Conservation (phyloP, 2,888 invertebrate genomes). For the Yponomeuta evonymella region DNA sequence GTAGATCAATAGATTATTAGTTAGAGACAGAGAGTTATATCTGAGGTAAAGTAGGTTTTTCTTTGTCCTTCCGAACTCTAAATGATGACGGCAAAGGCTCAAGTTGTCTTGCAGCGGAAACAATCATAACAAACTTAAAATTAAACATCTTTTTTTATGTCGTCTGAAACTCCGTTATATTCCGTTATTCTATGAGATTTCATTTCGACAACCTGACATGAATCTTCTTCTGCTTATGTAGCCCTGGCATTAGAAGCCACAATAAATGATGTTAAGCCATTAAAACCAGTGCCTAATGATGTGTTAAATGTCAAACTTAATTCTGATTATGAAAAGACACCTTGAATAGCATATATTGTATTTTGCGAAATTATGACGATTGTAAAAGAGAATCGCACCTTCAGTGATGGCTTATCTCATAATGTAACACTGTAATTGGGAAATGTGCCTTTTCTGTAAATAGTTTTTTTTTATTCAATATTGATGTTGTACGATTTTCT, state of each 20-base stretch:
- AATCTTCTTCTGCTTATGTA: too few species aligned
- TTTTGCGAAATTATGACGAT: conserved; percentile 7
- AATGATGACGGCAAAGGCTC: too few species aligned
- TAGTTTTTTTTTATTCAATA: background rate
- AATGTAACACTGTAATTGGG: background rate
- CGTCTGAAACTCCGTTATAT: too few species aligned
- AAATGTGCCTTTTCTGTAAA: background rate
- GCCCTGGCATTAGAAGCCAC: background rate
- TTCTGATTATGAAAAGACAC: conserved; percentile 1
- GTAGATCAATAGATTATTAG: too few species aligned
- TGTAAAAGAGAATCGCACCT: background rate
- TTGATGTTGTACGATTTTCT: background rate
- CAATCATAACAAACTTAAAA: too few species aligned
- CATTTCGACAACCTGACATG: too few species aligned
- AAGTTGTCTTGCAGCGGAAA: too few species aligned
- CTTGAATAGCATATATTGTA: background rate
- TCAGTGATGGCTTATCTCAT: background rate
- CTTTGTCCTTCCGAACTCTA: too few species aligned
- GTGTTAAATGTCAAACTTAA: conserved; percentile 15
- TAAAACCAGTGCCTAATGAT: conserved; percentile 11
- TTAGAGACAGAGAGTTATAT: too few species aligned
- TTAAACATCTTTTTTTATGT: too few species aligned
- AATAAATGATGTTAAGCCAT: background rate
- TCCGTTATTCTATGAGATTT: too few species aligned
- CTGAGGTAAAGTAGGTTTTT: too few species aligned